phyloP scores from a whole-genome alignment of 2,113 vertebrate species.

The Eonycteris spelaea region DNA sequence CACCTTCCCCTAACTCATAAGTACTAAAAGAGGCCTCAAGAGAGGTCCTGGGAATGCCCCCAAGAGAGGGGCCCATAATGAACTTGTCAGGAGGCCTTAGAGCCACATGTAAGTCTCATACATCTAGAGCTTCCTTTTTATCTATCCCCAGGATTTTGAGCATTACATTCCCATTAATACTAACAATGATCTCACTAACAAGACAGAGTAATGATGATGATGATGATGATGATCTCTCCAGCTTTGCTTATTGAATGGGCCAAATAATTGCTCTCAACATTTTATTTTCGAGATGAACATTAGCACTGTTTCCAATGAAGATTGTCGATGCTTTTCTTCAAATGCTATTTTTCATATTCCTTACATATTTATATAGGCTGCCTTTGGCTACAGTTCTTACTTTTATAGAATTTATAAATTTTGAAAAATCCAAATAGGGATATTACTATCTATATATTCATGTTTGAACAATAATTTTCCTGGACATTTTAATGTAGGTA shows the following conservation, averaged over 20 bases:
- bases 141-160: background rate
- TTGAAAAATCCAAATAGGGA: background rate
- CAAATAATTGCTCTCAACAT: background rate
- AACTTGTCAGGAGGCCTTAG: background rate
- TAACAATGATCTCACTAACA: conserved; percentile 31
- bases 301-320: background rate
- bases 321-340: background rate
- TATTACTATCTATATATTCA: background rate
- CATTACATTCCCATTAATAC: background rate
- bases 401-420: conserved; percentile 12
- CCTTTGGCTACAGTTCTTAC: background rate
- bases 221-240: background rate
- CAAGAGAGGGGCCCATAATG: background rate
- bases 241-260: background rate
- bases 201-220: background rate
- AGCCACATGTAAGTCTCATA: background rate
- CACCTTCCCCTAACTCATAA: background rate
- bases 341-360: conserved; percentile 1
- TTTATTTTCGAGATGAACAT: conserved; percentile 45
- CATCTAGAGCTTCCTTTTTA: background rate
- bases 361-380: background rate
- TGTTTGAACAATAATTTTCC: background rate
- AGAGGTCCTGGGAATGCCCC: background rate
- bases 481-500: background rate
- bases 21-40: background rate